Evolutionary conservation across 2,888 invertebrate species (phyloP), one percentile per base, ranked within the genome.

Genomic region (Diloba caeruleocephala): DNA sequence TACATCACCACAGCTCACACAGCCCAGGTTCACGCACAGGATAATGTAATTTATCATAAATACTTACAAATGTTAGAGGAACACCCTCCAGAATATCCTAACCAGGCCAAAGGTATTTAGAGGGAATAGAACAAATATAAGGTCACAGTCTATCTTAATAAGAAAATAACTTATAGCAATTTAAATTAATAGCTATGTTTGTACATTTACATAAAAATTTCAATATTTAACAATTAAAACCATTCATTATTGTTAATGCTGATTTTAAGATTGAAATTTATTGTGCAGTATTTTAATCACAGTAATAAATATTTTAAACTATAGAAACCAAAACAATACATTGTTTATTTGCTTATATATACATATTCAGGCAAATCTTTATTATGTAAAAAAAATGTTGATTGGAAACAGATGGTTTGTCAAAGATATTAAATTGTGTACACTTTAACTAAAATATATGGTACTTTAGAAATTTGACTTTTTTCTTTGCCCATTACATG

Each of bases 1-100:
- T 89, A 92, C 81, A 81, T 88, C 90, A 91, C 89, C 90, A 81
- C 89, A 84, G 88, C 86, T 82, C 87, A 80, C 85, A 81, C 81
- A 76, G 81, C 81, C 83, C 87, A 76, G 79, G 85, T 81, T 79
- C 78, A 79, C 76, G 80, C 84, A 79, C 84, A 81, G 80, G 81
- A 67, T 68, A 66, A 55, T 75, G 69, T 74, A 73, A 84, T 80
- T 79, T 82, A 76, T 78, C 70, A 78, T 81, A 80, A 76, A 89
- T 90, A 90, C 89, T 89, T 88, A 90, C 90, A 91, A 90, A 86
- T 83, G 64, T 77, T 81, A 85, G 85, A 77, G 87, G 82, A 81
- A 82, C 88, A 89, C 87, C 82, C 81, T 84, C 81, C 79, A 75
- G 79, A 79, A 76, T 80, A 82, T 71, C 81, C 84, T 88, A 86